These are phyloP conservation scores for Synodontis membranacea DNA, from an alignment of 2,113 vertebrate genomes.

Conservation along the genomic window DNA sequence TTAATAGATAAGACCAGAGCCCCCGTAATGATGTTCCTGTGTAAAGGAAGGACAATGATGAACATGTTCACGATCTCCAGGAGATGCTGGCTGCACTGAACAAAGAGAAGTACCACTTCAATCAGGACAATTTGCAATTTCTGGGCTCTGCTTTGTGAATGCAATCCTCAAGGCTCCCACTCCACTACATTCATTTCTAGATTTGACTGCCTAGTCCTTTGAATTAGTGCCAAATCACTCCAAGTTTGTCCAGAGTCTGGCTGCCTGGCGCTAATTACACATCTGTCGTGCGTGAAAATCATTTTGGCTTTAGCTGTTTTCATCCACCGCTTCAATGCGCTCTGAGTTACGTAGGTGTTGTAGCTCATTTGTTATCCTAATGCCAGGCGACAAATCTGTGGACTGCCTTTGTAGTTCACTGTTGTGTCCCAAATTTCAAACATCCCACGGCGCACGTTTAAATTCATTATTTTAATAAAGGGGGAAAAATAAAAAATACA, in stretches of 20 bases:
- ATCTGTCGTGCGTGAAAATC: background rate
- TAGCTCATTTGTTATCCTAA: background rate
- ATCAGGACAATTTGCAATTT: background rate
- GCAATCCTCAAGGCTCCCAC: background rate
- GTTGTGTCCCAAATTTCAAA: background rate
- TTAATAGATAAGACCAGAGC: background rate
- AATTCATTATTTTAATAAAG: background rate
- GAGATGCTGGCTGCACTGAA: background rate
- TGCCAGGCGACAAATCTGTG: background rate
- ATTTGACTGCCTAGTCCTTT: background rate
- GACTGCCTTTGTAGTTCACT: background rate
- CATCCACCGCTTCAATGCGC: background rate
- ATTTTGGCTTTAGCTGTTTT: background rate
- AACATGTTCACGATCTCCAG: background rate
- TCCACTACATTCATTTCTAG: background rate
- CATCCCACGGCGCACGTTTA: background rate
- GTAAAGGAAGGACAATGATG: background rate
- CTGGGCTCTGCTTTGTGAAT: background rate
- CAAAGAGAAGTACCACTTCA: conserved; percentile 2
- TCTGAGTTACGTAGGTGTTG: background rate
- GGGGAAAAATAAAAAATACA: background rate
- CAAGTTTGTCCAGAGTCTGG: background rate
- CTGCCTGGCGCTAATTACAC: background rate
- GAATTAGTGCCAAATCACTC: background rate
- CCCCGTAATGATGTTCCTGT: background rate